A percentile compares a stretch with the other conserved stretches of the same genome.
These are phyloP conservation scores for Loripinus fragilis DNA, from an alignment of 2,888 invertebrate species.

Conservation along the genomic window DNA sequence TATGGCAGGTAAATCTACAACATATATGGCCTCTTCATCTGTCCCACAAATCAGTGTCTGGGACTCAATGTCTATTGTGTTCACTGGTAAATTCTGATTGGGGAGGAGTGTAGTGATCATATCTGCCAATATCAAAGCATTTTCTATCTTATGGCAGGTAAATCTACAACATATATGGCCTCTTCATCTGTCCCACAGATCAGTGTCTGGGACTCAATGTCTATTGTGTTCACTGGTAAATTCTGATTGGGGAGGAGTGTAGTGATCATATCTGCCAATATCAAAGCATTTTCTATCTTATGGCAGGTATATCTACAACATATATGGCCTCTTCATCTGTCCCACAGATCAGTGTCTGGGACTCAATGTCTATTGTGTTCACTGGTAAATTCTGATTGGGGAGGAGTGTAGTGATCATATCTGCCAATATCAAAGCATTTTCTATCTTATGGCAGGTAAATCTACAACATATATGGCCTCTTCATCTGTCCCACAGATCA, in stretches of 20 bases:
- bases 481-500: conserved; percentile 93
- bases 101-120: conserved; percentile 87
- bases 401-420: conserved; percentile 87
- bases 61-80: conserved; percentile 91
- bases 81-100: conserved; percentile 90
- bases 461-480: too few species aligned
- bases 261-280: too few species aligned
- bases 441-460: conserved; percentile 72
- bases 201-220: conserved; percentile 90
- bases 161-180: conserved; percentile 87
- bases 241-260: conserved; percentile 89
- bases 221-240: conserved; percentile 92
- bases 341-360: conserved; percentile 90
- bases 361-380: conserved; percentile 92
- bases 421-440: too few species aligned
- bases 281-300: too few species aligned
- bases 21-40: too few species aligned
- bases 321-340: too few species aligned
- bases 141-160: conserved; percentile 72
- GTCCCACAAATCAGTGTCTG: conserved; percentile 91
- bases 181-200: conserved; percentile 94
- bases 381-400: conserved; percentile 89
- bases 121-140: too few species aligned
- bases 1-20: conserved; percentile 85
- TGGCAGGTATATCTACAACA: conserved; percentile 85